Percentiles rank a stretch among this genome's conserved stretches.
These are phyloP conservation scores for Ceratitis capitata DNA, from an alignment of 1,140 invertebrate genomes.

Conservation along the genomic window DNA sequence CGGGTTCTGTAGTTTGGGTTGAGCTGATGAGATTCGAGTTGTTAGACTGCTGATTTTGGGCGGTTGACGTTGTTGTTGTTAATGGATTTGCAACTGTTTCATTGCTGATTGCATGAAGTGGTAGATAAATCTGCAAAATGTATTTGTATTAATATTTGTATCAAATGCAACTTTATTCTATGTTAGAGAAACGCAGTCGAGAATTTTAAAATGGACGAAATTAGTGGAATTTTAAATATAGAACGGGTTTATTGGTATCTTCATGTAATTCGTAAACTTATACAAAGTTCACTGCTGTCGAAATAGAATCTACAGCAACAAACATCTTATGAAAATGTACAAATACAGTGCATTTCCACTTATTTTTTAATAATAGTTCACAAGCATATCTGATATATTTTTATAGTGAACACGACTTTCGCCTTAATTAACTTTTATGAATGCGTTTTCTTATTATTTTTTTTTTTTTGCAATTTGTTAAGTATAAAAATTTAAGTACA, in stretches of 20 bases:
- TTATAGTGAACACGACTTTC: no score
- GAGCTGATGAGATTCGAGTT: not conserved
- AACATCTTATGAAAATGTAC: no score
- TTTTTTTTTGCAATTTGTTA: no score
- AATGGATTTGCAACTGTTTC: not conserved
- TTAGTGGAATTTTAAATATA: not conserved
- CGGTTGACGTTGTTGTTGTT: not conserved
- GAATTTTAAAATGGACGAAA: not conserved
- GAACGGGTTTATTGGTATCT: no score
- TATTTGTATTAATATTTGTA: not conserved
- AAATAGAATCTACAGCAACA: no score
- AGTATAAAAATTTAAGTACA: not conserved
- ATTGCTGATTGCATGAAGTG: not conserved
- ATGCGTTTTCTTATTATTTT: not conserved
- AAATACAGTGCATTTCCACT: no score
- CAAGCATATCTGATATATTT: not conserved
- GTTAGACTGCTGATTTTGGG: not conserved
- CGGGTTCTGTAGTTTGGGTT: no score
- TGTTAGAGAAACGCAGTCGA: not conserved
- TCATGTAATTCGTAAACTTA: no score
- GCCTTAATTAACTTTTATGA: not conserved
- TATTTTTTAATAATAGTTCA: not conserved
- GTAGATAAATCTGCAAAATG: slow-evolving; percentile 34
- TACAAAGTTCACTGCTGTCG: no score
- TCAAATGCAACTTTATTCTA: not conserved